A percentile compares a stretch with the other conserved stretches of the same genome.
Conservation (phyloP, 2,113 vertebrate genomes). For the Cephalopholis sonnerati region DNA sequence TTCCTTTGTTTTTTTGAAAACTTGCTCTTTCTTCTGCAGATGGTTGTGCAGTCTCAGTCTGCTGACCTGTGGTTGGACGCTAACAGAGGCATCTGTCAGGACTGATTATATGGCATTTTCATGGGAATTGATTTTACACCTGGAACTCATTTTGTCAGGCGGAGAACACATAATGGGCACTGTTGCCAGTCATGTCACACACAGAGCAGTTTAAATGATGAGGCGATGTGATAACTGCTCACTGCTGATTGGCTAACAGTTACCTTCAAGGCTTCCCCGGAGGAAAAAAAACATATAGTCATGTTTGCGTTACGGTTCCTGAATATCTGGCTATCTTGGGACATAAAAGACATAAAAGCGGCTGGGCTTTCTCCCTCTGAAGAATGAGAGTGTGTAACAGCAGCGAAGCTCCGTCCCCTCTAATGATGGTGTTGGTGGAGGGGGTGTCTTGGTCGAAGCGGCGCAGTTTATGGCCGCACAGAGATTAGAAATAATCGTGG, state of each 20-base stretch:
- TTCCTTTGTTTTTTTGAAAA: not conserved
- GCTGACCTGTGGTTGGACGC: conserved; percentile 52
- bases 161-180: conserved; percentile 66
- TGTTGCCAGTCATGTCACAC: conserved; percentile 67
- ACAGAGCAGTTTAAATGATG: conserved; percentile 58
- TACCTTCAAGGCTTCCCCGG: conserved; percentile 52
- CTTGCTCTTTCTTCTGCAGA: conserved; percentile 7
- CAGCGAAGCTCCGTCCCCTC: conserved; percentile 33
- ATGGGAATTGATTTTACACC: conserved; percentile 58
- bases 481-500: conserved; percentile 81
- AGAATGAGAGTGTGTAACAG: conserved; percentile 49
- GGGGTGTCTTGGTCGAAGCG: conserved; percentile 40
- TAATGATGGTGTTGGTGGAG: conserved; percentile 53
- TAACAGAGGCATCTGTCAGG: conserved; percentile 64
- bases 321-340: conserved; percentile 64
- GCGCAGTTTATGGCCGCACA: conserved; percentile 59
- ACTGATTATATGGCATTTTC: conserved; percentile 70
- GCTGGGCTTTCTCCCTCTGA: conserved; percentile 48
- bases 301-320: conserved; percentile 44
- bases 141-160: conserved; percentile 70
- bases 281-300: conserved; percentile 28
- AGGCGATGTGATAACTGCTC: conserved; percentile 52
- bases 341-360: conserved; percentile 69
- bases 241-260: conserved; percentile 63
- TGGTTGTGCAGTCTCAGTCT: conserved; percentile 23